Evolutionary conservation across 2,797 vertebrate species (phyloP).

Genomic region (Parambassis ranga): DNA sequence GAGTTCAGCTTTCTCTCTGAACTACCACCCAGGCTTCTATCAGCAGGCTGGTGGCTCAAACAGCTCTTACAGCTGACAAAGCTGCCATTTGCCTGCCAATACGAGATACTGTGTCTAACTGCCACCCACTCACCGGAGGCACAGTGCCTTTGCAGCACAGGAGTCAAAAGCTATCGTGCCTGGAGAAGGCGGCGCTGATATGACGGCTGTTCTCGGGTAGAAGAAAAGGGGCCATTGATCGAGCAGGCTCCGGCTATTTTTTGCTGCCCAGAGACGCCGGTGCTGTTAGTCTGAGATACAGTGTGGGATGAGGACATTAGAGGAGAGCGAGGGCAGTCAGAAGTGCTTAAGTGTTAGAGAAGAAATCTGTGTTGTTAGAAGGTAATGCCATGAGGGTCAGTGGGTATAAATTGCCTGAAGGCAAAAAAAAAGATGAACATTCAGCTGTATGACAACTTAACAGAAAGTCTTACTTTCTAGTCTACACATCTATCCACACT

Average conservation of each 20-base stretch:
- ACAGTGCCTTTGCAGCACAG: slow-evolving; percentile 54
- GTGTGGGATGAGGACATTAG: slow-evolving; percentile 66
- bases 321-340: slow-evolving; percentile 50
- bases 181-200: slow-evolving; percentile 64
- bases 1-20: slow-evolving; percentile 48
- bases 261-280: slow-evolving; percentile 48
- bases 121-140: slow-evolving; percentile 67
- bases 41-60: slow-evolving; percentile 60
- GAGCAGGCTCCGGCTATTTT: slow-evolving; percentile 52
- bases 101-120: slow-evolving; percentile 63
- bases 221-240: slow-evolving; percentile 68
- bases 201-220: slow-evolving; percentile 59
- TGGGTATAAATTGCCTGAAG: slow-evolving; percentile 15
- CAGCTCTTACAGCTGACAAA: slow-evolving; percentile 65
- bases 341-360: slow-evolving; percentile 39
- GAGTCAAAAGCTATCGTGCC: slow-evolving; percentile 72
- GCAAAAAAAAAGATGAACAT: slow-evolving; percentile 3
- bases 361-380: slow-evolving; percentile 21
- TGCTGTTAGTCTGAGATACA: slow-evolving; percentile 56
- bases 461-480: not conserved
- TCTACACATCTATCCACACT: not conserved
- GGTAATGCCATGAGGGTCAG: slow-evolving; percentile 48
- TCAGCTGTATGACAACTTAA: not conserved
- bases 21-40: slow-evolving; percentile 52
- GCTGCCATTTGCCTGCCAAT: slow-evolving; percentile 71